Base-by-base conservation (phyloP, 2,797 vertebrate species). In the Acanthornis magna region DNA sequence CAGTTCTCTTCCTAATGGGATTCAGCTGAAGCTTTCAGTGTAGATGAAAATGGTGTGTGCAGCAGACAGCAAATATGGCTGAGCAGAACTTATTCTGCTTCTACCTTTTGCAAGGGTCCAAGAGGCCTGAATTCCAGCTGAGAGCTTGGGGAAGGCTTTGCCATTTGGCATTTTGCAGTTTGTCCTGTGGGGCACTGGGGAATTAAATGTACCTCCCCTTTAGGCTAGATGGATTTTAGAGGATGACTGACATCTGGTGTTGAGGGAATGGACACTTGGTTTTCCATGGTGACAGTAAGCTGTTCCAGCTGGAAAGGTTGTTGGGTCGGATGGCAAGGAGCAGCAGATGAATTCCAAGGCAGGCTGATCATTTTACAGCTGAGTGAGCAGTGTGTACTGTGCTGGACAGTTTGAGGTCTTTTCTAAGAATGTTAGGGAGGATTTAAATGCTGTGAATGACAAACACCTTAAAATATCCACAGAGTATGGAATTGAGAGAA, bases 221-320 rank as follows among this genome's bases (percentile, higher is more conserved):
- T 65, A 94, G 75, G 84, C 72, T 85, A 71, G 84, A 92, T 66
- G 72, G 60, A 89, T 95, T 95, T 93, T 85, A 86, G 68, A 91
- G 68, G 91, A 93, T 93, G 93, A 96, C 72, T 94, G 92, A 95
- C 96, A 96, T 95, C 94, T 96, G 92, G 84, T 91, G 65, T 89
- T 96, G 84, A 92, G 92, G 91, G 93, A 96, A 94, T 54, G 91
- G 93, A 62, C 75, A 72, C 84, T 95, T 74, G 81, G 22, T 94
- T 96, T 95, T 95, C 89, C 65, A 62, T 58, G 75, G 68, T 80
- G 75, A 61, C 10, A 74, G 63, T 57, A 87, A 88, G 30, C 42
- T 65, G 67, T 91, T 97, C 95, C 96, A 97, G 93, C 94, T 97
- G 94, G 96, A 96, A 94, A 60, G 65, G 58, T 63, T 79, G n/a